Conservation (phyloP, 2,113 vertebrate species). For the Hydrochoerus hydrochaeris region DNA sequence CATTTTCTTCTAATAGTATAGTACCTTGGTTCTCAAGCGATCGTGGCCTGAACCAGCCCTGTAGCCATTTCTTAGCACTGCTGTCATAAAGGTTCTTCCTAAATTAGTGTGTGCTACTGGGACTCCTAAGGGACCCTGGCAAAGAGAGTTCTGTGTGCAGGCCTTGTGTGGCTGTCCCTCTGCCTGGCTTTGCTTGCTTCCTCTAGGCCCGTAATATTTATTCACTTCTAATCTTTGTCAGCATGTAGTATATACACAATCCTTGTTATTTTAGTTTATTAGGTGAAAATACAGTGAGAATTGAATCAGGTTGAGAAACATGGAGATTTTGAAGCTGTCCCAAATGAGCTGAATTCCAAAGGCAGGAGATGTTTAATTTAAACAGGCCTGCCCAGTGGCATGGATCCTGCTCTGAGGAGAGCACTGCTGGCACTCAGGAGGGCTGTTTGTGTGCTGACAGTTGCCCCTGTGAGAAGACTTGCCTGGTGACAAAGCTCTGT, state of each 20-base stretch:
- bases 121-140: background rate
- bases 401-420: background rate
- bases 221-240: background rate
- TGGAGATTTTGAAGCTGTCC: background rate
- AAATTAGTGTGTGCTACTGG: accelerated
- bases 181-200: background rate
- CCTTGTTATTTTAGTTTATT: background rate
- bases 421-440: accelerated
- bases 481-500: background rate
- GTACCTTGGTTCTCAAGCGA: background rate
- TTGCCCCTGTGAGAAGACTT: background rate
- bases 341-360: no score
- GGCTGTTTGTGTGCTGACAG: no score
- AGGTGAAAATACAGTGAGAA: background rate
- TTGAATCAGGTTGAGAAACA: background rate
- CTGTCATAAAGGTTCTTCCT: accelerated
- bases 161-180: background rate
- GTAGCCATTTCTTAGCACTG: background rate
- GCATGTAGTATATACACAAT: no score
- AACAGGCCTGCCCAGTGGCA: background rate
- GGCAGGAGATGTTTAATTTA: background rate
- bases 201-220: accelerated
- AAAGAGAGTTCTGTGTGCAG: background rate
- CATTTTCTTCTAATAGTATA: background rate
- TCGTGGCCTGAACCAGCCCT: accelerated